Conservation (phyloP, 2,797 vertebrate species). For the Holocentrus rufus region DNA sequence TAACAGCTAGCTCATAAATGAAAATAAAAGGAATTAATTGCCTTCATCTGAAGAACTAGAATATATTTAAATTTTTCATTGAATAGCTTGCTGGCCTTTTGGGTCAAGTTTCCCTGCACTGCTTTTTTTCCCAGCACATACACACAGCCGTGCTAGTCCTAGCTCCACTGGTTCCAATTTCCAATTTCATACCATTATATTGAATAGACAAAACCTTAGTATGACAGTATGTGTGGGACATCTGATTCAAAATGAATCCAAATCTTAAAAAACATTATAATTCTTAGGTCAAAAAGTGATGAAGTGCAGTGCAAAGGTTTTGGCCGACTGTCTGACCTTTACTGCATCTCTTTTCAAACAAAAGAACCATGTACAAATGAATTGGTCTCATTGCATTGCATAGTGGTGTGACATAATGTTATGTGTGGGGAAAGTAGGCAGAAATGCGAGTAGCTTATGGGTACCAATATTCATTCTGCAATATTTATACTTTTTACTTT, state of each 20-base stretch:
- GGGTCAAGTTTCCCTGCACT: too few species aligned
- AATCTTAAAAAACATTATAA: too few species aligned
- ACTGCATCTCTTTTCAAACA: slow-evolving; percentile 4
- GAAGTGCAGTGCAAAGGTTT: background rate
- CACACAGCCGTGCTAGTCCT: too few species aligned
- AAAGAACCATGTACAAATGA: background rate
- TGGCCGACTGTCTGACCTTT: background rate
- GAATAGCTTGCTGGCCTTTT: too few species aligned
- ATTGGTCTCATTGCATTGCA: background rate
- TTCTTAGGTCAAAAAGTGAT: background rate
- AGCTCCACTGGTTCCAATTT: too few species aligned
- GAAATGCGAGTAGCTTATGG: background rate
- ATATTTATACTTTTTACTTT: too few species aligned
- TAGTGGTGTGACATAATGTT: background rate
- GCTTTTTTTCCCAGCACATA: too few species aligned
- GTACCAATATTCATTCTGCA: background rate
- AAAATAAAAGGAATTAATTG: too few species aligned
- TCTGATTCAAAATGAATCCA: too few species aligned
- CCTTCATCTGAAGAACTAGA: too few species aligned
- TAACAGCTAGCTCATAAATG: too few species aligned
- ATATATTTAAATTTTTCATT: too few species aligned
- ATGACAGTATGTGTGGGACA: background rate
- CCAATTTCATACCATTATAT: slow-evolving; percentile 12
- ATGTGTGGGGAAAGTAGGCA: background rate
- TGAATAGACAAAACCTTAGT: slow-evolving; percentile 1